Evolutionary conservation across 2,113 vertebrate species (phyloP).

Genomic region (Gallinago media): DNA sequence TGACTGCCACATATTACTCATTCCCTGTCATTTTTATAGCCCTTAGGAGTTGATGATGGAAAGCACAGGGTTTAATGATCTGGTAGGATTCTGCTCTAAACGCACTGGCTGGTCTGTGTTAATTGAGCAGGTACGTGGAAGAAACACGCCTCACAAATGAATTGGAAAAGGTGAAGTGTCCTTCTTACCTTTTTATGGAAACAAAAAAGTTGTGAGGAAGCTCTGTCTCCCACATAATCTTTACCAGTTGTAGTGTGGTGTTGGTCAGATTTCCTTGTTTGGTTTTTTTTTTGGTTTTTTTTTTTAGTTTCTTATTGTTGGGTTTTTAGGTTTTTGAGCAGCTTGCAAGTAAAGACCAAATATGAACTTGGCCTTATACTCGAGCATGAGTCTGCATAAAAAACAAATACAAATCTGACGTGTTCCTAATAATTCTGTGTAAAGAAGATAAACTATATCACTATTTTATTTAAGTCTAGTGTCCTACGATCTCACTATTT

Average conservation of each 20-base stretch:
- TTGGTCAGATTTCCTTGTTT: not conserved
- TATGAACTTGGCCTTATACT: not conserved
- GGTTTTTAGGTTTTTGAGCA: not conserved
- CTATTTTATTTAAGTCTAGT: not conserved
- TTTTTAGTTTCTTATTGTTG: not conserved
- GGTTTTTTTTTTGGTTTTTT: not conserved
- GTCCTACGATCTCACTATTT: not conserved
- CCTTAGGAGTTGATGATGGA: not conserved
- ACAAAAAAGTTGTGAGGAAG: not conserved
- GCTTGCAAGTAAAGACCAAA: rapidly evolving
- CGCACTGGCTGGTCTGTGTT: not conserved
- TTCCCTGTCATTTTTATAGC: not conserved
- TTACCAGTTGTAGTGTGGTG: not conserved
- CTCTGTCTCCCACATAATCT: not conserved
- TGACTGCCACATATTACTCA: not conserved
- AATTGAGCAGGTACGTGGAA: not conserved
- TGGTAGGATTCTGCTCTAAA: not conserved
- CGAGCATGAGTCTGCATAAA: not conserved
- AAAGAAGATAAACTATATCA: not conserved
- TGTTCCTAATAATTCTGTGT: not conserved
- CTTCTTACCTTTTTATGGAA: not conserved
- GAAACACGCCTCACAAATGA: not conserved
- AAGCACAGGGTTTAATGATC: not conserved
- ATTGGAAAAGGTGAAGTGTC: not conserved
- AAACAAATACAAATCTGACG: not conserved